Base-by-base conservation (phyloP, 2,888 invertebrate genomes). In the Tetragonisca angustula region DNA sequence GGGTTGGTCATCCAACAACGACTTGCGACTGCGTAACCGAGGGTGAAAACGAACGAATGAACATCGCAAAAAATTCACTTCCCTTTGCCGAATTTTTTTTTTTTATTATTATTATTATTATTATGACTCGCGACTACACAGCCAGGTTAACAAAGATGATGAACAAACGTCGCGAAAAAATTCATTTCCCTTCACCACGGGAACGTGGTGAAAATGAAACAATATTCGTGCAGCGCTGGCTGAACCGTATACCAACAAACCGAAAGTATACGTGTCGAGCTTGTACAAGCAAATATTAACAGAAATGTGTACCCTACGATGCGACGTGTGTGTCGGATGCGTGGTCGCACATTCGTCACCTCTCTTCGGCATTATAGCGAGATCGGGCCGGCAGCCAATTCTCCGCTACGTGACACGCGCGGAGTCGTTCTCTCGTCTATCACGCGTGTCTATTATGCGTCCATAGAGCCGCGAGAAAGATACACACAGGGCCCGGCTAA, bases 401-500 rank as follows among this genome's bases (percentile, higher is more conserved):
- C 61, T 67, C 71, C 79, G 52, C 49, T 64, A 62, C 65, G 62
- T 49, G 83, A 52, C 74, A 70, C 81, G 67, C 83, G 69, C 68
- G 21, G 67, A 61, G 75, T 77, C 84, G 65, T 83, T 78, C 79
- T 85, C 86, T 86, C 89, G 76, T 88, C 89, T 87, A 86, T 88
- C 88, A 86, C 79, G 85, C 81, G 87, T 90, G 89, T 88, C 89
- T 90, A 90, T 90, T 90, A 90, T 90, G 90, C 89, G 90, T 74
- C 86, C 86, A 89, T 89, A 88, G 88, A 81, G 82, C 86, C 89
- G 90, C 89, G 90, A 90, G 90, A 90, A 91, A 90, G 85, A 90
- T 90, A 89, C 90, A 90, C 90, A 87, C 81, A 64, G 59, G 83
- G 75, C 83, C 24, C 72, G 56, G 84, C 79, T 91, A 91, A 91